Percentiles rank a stretch among this genome's conserved stretches.
phyloP scores from a whole-genome alignment of 2,888 invertebrate species.

The Dexiosoma caninum region DNA sequence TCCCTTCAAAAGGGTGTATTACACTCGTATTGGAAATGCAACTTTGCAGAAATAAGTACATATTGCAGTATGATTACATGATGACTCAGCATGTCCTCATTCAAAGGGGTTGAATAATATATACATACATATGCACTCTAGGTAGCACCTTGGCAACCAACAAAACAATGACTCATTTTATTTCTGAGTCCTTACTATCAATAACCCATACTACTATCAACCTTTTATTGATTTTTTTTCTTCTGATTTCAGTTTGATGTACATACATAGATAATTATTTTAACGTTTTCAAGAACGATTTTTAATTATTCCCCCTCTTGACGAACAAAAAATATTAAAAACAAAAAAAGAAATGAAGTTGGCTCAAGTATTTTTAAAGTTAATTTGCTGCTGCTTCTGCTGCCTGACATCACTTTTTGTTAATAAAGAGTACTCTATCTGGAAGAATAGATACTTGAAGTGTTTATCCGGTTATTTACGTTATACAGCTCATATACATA shows the following conservation, averaged over 20 bases:
- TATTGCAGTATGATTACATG: neutral
- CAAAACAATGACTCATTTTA: slow-evolving; percentile 49
- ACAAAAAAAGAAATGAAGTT: neutral
- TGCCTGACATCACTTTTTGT: slow-evolving; percentile 55
- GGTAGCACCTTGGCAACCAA: slow-evolving; percentile 45
- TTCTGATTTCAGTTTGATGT: neutral
- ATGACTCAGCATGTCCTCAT: slow-evolving; percentile 49
- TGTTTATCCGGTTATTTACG: slow-evolving; percentile 1
- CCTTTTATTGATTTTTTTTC: slow-evolving; percentile 28
- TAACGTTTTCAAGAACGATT: no score
- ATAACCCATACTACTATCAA: neutral
- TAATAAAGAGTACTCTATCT: slow-evolving; percentile 11
- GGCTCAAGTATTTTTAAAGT: neutral
- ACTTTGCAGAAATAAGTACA: slow-evolving; percentile 10
- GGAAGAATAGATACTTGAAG: slow-evolving; percentile 13
- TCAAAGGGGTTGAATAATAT: slow-evolving; percentile 36
- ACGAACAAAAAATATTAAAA: no score
- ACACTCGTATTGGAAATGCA: neutral
- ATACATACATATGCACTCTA: slow-evolving; percentile 12
- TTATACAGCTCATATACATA: neutral
- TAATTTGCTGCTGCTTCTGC: slow-evolving; percentile 21
- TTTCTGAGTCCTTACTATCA: neutral
- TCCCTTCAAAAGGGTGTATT: neutral
- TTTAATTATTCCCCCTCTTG: no score
- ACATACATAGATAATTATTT: no score